These are phyloP conservation scores for Agelaius phoeniceus DNA, from an alignment of 2,113 vertebrate genomes.

Conservation along the genomic window DNA sequence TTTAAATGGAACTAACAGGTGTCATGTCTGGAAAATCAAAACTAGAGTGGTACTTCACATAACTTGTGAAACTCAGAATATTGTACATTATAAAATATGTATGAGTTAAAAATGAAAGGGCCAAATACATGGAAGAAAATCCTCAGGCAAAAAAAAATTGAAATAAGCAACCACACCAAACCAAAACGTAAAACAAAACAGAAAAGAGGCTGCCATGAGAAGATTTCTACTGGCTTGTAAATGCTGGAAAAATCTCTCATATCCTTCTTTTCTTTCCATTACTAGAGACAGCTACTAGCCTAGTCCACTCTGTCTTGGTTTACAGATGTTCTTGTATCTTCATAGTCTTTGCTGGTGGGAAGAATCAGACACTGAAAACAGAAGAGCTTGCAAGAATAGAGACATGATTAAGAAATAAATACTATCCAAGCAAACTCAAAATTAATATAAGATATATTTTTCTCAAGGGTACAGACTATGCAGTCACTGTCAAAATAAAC, in stretches of 20 bases:
- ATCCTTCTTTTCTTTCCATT: not conserved
- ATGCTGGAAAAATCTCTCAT: not conserved
- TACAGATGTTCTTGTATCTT: not conserved
- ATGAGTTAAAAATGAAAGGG: not conserved
- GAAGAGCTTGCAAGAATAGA: not conserved
- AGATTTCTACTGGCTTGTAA: not conserved
- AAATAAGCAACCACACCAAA: not conserved
- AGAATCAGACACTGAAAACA: not conserved
- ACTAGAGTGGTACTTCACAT: not conserved
- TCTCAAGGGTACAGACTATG: not conserved
- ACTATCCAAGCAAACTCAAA: not conserved
- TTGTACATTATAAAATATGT: not conserved
- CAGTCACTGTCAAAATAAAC: not conserved
- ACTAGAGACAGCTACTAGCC: not conserved
- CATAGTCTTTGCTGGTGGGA: not conserved
- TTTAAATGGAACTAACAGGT: not conserved
- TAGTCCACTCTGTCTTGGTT: not conserved
- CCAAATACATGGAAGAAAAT: not conserved
- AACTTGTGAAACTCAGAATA: not conserved
- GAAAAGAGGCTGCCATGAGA: not conserved
- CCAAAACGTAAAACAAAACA: not conserved
- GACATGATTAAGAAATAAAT: not conserved
- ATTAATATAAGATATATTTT: not conserved
- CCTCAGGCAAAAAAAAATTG: rapidly evolving
- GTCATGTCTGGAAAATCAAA: not conserved